Evolutionary conservation across 1,140 invertebrate species (phyloP).

Genomic region (Drosophila trapezifrons): DNA sequence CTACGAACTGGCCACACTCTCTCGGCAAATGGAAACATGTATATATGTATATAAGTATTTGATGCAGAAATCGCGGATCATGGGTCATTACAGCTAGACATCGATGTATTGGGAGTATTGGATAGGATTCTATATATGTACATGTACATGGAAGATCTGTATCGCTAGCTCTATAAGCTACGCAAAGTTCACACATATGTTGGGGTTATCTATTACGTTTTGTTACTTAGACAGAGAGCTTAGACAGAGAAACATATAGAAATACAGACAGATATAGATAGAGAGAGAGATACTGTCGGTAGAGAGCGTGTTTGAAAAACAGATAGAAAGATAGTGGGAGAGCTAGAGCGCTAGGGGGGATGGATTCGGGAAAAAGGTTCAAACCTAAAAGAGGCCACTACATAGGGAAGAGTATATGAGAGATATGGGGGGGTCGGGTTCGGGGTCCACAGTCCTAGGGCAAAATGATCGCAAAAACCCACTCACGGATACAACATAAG

Average conservation of each 20-base stretch:
- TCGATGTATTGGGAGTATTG: conserved; percentile 33
- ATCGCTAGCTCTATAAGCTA: conserved; percentile 27
- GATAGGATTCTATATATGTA: conserved; percentile 19
- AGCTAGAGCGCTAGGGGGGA: conserved; percentile 45
- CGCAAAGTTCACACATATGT: conserved; percentile 32
- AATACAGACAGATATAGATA: conserved; percentile 39
- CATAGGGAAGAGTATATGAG: conserved; percentile 7
- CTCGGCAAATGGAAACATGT: not conserved
- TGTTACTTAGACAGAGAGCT: conserved; percentile 39
- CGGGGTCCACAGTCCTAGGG: not conserved
- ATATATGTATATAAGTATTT: not conserved
- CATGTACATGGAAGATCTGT: conserved; percentile 29
- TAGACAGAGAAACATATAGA: conserved; percentile 46
- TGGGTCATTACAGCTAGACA: conserved; percentile 43
- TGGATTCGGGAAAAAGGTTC: conserved; percentile 18
- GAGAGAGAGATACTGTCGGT: conserved; percentile 46
- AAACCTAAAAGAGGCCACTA: conserved; percentile 27
- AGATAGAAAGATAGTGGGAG: conserved; percentile 36
- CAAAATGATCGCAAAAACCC: conserved; percentile 13
- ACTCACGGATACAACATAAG: not conserved
- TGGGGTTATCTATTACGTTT: conserved; percentile 10
- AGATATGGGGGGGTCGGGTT: conserved; percentile 1
- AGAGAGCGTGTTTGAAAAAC: conserved; percentile 40
- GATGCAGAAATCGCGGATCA: conserved; percentile 7
- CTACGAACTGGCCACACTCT: conserved; percentile 2